Conservation (phyloP, 2,888 invertebrate genomes). For the Patella caerulea region DNA sequence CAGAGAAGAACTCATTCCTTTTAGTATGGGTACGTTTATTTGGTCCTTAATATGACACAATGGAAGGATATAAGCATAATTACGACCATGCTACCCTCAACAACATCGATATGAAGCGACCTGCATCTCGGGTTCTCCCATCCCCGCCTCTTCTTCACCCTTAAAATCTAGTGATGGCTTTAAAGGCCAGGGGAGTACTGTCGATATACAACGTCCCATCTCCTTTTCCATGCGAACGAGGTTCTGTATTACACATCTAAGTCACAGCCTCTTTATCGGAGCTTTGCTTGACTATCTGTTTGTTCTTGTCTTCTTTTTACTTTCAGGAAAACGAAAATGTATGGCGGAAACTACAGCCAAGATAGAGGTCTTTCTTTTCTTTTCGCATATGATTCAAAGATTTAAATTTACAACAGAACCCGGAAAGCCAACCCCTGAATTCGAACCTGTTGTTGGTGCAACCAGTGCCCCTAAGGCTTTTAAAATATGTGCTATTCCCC, state of each 20-base stretch:
- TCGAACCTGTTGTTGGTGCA: not conserved
- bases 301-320: not conserved
- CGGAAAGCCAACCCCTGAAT: not conserved
- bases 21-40: not conserved
- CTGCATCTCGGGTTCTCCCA: no score
- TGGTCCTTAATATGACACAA: no score
- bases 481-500: not conserved
- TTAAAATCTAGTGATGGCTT: no score
- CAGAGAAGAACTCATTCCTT: not conserved
- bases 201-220: no score
- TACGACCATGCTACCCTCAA: not conserved
- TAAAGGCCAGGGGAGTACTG: no score
- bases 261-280: no score
- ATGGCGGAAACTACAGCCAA: not conserved
- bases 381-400: not conserved
- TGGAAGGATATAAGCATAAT: no score
- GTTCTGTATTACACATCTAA: no score
- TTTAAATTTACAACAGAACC: not conserved
- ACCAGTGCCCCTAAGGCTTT: not conserved
- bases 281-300: no score
- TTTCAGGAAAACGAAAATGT: not conserved
- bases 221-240: no score
- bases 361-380: not conserved
- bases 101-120: no score
- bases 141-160: no score